Percentiles rank a stretch among this genome's conserved stretches.
Evolutionary conservation across 2,113 vertebrate genomes (phyloP).

Genomic region (Bucco capensis): DNA sequence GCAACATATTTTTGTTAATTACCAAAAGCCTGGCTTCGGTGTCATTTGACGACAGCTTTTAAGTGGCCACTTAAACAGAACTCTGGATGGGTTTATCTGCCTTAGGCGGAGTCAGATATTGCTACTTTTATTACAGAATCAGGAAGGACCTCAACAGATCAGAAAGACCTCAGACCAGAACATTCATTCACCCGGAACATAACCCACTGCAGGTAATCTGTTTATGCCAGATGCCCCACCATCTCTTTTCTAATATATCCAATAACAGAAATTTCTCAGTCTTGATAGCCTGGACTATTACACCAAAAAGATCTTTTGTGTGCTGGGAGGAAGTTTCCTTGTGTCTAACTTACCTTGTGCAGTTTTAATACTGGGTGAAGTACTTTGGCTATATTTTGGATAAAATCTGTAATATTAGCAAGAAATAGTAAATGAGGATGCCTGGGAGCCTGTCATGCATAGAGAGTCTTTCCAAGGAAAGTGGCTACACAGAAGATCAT

Average conservation of each 20-base stretch:
- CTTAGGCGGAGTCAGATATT: background rate
- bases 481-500: background rate
- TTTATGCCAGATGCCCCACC: background rate
- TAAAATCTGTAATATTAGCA: background rate
- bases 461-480: background rate
- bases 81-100: background rate
- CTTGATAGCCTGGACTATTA: background rate
- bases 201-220: background rate
- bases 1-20: background rate
- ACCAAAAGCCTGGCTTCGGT: background rate
- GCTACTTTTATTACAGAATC: background rate
- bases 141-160: background rate
- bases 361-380: background rate
- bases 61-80: background rate
- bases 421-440: background rate
- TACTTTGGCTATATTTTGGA: background rate
- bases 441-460: background rate
- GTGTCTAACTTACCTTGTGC: background rate
- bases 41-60: background rate
- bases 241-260: background rate
- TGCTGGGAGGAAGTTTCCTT: background rate
- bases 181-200: background rate
- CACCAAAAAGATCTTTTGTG: accelerated
- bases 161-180: background rate
- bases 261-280: background rate